These are phyloP conservation scores for Hyposoter dolosus DNA, from an alignment of 2,888 invertebrate species.

Conservation along the genomic window DNA sequence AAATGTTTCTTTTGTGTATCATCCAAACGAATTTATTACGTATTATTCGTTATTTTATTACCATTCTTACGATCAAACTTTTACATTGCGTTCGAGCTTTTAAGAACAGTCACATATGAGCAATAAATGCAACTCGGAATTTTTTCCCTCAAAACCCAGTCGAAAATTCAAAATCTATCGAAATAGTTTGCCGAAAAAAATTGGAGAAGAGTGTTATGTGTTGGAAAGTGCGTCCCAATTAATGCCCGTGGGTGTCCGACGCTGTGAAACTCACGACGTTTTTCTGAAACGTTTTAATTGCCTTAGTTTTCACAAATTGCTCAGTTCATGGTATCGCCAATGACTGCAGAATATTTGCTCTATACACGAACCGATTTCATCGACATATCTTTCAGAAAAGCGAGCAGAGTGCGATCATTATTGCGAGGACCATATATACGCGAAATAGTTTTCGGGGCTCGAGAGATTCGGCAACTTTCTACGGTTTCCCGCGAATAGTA, in stretches of 20 bases:
- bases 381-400: background rate
- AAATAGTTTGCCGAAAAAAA: background rate
- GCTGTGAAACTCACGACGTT: background rate
- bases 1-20: constrained; percentile 9
- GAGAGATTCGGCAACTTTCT: background rate
- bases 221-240: background rate
- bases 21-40: constrained; percentile 7
- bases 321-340: background rate
- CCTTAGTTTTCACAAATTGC: background rate
- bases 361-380: background rate
- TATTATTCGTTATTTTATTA: constrained; percentile 19
- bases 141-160: background rate
- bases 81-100: background rate
- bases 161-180: background rate
- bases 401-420: background rate
- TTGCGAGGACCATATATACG: background rate
- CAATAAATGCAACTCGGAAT: background rate
- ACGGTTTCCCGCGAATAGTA: background rate
- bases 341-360: background rate
- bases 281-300: background rate
- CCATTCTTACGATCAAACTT: background rate
- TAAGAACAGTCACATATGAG: background rate
- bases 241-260: background rate
- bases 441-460: background rate
- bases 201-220: background rate